Evolutionary conservation across 2,113 vertebrate genomes (phyloP).

Genomic region (Carollia perspicillata): DNA sequence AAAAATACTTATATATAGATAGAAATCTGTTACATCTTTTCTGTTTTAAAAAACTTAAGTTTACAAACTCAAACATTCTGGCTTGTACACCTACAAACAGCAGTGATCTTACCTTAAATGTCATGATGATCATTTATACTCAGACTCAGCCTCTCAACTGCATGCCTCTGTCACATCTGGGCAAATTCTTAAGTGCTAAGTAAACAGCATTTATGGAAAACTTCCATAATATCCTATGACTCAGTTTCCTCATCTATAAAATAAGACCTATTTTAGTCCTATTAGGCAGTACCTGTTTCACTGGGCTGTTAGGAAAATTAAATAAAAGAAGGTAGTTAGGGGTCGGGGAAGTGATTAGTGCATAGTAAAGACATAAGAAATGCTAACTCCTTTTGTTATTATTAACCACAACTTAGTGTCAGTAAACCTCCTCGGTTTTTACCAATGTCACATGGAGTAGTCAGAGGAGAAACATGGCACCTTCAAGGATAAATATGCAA

Average conservation of each 20-base stretch:
- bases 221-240: not conserved
- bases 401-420: not conserved
- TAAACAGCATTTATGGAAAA: not conserved
- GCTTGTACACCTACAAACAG: not conserved
- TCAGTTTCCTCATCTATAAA: not conserved
- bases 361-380: not conserved
- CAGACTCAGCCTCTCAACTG: not conserved
- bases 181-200: not conserved
- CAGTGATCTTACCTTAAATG: not conserved
- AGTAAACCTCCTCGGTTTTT: not conserved
- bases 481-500: not conserved
- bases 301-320: not conserved
- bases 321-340: not conserved
- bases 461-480: not conserved
- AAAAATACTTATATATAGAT: not conserved
- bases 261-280: not conserved
- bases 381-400: not conserved
- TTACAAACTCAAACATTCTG: not conserved
- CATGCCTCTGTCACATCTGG: not conserved
- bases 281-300: not conserved
- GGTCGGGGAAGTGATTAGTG: not conserved
- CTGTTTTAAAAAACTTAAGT: not conserved
- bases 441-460: not conserved
- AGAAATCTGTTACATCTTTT: not conserved
- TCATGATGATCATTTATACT: not conserved